Evolutionary conservation across 2,888 invertebrate genomes (phyloP).

Genomic region (Drosophila merina): DNA sequence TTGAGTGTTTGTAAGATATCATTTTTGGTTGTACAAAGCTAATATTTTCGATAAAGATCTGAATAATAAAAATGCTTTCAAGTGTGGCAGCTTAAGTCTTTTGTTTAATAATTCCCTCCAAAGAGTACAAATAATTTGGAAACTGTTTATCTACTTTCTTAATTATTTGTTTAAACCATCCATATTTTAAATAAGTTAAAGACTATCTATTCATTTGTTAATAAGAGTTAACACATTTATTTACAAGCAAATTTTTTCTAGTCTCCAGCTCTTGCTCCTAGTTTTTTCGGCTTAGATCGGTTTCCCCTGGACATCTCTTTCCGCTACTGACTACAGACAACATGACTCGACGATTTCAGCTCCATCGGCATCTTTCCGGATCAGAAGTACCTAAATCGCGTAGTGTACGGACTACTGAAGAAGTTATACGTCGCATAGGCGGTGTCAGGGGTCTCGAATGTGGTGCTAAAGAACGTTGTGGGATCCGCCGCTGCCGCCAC

Average conservation of each 20-base stretch:
- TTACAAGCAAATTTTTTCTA: conserved; percentile 61
- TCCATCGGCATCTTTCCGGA: conserved; percentile 1
- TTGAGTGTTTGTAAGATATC: neutral
- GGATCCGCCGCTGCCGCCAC: conserved; percentile 62
- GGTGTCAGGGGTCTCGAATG: conserved; percentile 71
- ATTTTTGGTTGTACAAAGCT: neutral
- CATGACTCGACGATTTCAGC: conserved; percentile 54
- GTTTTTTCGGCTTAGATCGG: conserved; percentile 48
- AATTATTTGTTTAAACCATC: conserved; percentile 13
- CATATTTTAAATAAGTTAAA: conserved; percentile 42
- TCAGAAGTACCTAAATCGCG: conserved; percentile 76
- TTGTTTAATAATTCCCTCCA: neutral
- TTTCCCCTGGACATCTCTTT: conserved; percentile 6
- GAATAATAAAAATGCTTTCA: neutral
- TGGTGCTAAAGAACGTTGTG: conserved; percentile 62
- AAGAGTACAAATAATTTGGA: neutral
- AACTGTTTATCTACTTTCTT: neutral
- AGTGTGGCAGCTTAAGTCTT: neutral
- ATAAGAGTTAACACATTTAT: conserved; percentile 67
- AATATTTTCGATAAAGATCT: neutral
- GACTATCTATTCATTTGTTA: conserved; percentile 48
- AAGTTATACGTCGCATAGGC: conserved; percentile 79
- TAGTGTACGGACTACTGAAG: conserved; percentile 75
- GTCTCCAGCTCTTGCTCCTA: conserved; percentile 68
- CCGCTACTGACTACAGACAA: conserved; percentile 62